Percentiles rank a stretch among this genome's conserved stretches.
Evolutionary conservation across 2,797 vertebrate genomes (phyloP).

Genomic region (Pseudochirops corinnae): DNA sequence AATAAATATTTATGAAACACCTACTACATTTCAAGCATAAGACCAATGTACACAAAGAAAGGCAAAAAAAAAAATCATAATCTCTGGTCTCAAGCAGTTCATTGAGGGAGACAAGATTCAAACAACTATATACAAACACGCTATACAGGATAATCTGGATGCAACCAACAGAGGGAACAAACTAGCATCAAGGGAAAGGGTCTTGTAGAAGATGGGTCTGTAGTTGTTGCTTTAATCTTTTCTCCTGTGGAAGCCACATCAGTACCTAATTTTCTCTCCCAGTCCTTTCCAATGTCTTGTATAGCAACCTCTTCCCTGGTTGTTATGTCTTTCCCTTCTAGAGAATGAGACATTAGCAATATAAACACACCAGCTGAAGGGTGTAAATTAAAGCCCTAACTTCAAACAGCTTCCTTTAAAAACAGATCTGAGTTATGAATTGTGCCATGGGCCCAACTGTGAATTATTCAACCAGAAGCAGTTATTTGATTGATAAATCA

Average conservation of each 20-base stretch:
- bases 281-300: constrained; percentile 11
- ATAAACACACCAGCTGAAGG: constrained; percentile 30
- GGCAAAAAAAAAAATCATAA: neutral
- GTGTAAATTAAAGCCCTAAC: constrained; percentile 49
- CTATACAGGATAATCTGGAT: neutral
- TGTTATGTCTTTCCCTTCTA: constrained; percentile 14
- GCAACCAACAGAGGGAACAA: neutral
- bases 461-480: constrained; percentile 72
- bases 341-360: constrained; percentile 18
- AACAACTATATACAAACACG: neutral
- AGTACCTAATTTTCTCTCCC: neutral
- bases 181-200: neutral
- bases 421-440: constrained; percentile 55
- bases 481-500: constrained; percentile 82
- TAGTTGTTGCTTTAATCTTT: constrained; percentile 26
- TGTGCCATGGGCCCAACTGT: constrained; percentile 57
- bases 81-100: neutral
- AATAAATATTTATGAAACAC: neutral
- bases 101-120: neutral
- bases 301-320: neutral
- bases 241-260: neutral
- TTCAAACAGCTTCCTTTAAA: constrained; percentile 41
- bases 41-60: neutral
- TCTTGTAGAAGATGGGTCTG: neutral
- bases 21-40: neutral